Evolutionary conservation across 2,113 vertebrate genomes (phyloP), one percentile per base, ranked within the genome.

Genomic region (Ophthalmolycus amberensis): DNA sequence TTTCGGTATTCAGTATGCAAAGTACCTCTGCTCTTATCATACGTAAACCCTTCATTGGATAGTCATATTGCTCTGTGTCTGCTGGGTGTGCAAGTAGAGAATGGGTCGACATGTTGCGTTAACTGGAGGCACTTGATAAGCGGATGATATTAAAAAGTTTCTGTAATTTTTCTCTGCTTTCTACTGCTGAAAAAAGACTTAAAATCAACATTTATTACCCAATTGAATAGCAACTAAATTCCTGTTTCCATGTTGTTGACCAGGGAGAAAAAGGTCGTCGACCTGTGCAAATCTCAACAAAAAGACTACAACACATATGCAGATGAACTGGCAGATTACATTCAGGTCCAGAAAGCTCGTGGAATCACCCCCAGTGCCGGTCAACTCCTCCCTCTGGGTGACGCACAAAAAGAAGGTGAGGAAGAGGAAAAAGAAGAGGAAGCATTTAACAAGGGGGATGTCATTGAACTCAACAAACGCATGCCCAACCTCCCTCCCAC

Each of bases 301-400:
- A 96, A 96, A 88, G 91, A 88, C 27, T 94, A 93, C 71, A 80
- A 79, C 84, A 97, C 95, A 42, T 96, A 95, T 88, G 94, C 96
- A 90, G 95, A 96, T 67, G 96, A 97, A 86, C 92, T 97, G 72
- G 93, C 92, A 8, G 95, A 96, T 90, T 96, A 96, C 82, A 94
- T 96, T 78, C 90, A 95, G 93, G 95, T 96, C 7, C 96, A 96
- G 86, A 95, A 95, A 88, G 94, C 94, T 56, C 91, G 95, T 75
- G 95, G 92, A n/a, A 86, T 96, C 86, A 89, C 93, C 38, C 94
- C 95, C 64, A 95, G 95, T 89, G 92, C 84, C 54, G 67, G 32
- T 74, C 84, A 71, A 27, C 69, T 74, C 73, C 88, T 80, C 38
- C 78, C 85, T 27, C 74, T 82, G 63, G 90, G 80, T 25, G 82